Conservation (phyloP, 2,888 invertebrate species). For the Leptothorax acervorum region DNA sequence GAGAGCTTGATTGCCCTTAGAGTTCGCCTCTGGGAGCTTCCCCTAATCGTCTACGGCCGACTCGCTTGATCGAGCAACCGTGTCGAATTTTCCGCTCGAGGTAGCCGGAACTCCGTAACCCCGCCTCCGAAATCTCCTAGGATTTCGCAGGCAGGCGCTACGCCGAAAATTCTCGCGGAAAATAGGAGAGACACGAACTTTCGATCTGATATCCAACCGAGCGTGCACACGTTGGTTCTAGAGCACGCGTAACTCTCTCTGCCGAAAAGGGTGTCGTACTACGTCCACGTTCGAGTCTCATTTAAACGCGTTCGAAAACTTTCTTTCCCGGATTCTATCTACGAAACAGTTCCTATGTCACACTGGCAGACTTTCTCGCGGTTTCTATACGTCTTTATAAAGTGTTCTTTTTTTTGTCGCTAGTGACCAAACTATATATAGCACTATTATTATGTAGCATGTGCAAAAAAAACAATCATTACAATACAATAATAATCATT, state of each 20-base stretch:
- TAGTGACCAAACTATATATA: no score
- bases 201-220: slow-evolving; percentile 74
- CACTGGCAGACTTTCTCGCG: not conserved
- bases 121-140: slow-evolving; percentile 71
- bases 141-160: slow-evolving; percentile 69
- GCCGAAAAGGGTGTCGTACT: slow-evolving; percentile 5
- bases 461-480: not conserved
- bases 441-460: no score
- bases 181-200: slow-evolving; percentile 76
- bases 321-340: not conserved
- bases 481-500: not conserved
- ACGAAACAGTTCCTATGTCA: slow-evolving; percentile 11
- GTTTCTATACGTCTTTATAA: no score
- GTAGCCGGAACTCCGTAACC: slow-evolving; percentile 63
- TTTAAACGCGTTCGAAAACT: slow-evolving; percentile 33
- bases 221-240: slow-evolving; percentile 59
- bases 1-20: slow-evolving; percentile 71
- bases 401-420: no score
- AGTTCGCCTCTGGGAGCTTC: slow-evolving; percentile 72
- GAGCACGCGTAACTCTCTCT: slow-evolving; percentile 39
- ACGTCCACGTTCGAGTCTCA: slow-evolving; percentile 26
- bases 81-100: slow-evolving; percentile 76
- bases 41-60: slow-evolving; percentile 75
- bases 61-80: slow-evolving; percentile 76
- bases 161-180: slow-evolving; percentile 75